Evolutionary conservation across 1,140 invertebrate genomes (phyloP).

Genomic region (Pogonomyrmex californicus): DNA sequence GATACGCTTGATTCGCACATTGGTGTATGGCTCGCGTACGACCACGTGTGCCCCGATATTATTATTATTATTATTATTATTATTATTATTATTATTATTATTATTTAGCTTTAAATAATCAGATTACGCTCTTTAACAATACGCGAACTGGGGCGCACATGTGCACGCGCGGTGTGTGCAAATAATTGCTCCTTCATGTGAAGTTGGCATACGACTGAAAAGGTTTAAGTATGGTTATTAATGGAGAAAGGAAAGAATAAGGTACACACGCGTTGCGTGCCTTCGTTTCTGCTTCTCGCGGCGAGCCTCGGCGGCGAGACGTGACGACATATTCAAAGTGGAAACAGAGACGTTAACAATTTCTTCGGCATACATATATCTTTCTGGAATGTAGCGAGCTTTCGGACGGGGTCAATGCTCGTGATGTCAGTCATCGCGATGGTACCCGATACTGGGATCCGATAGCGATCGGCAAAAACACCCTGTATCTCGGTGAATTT

Average conservation of each 20-base stretch:
- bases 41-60: neutral
- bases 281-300: neutral
- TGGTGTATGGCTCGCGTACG: neutral
- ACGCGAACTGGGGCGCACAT: conserved; percentile 42
- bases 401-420: neutral
- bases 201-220: conserved; percentile 37
- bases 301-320: neutral
- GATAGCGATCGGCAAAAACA: neutral
- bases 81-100: neutral
- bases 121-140: conserved; percentile 52
- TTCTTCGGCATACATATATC: neutral
- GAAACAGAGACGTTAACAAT: neutral
- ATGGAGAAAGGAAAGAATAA: conserved; percentile 14
- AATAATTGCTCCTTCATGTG: conserved; percentile 51
- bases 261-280: conserved; percentile 38
- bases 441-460: neutral
- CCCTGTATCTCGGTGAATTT: neutral
- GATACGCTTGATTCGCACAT: neutral
- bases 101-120: conserved; percentile 42
- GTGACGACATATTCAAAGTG: conserved; percentile 35
- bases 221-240: conserved; percentile 42
- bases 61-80: neutral
- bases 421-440: neutral
- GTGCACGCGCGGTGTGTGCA: conserved; percentile 48
- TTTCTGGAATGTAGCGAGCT: neutral